Evolutionary conservation across 2,113 vertebrate genomes (phyloP), one percentile per base, ranked within the genome.

Genomic region (Lichenostomus cassidix): DNA sequence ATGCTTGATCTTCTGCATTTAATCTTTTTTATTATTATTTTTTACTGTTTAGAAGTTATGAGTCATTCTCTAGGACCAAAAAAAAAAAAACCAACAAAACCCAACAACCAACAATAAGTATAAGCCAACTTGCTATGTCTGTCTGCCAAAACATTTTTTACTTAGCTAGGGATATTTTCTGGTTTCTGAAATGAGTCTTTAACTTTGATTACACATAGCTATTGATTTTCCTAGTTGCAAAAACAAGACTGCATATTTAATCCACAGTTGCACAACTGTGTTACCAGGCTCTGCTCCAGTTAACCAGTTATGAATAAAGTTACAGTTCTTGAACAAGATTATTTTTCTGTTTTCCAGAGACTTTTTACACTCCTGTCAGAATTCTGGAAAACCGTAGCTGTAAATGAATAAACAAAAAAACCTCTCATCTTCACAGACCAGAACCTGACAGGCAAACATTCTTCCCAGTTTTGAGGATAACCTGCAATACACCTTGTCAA

Each of bases 21-120:
- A 87, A 96, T 94, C 47, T 31, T 89, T 92, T 87, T 86, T 64
- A 24, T 79, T 59, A 77, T 83, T 80, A 39, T 92, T 93, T 91
- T 97, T 91, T 90, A 94, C 95, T 89, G 92, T 96, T 97, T 93
- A 96, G 95, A 95, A 98, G 82, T 87, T 91, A 83, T 94, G 96
- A 97, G 90, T 98, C 97, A 97, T 75, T 91, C 87, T 92, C 90
- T 67, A 89, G 39, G 79, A 83, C 39, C 65, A 74, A 96, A 74
- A 77, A 65, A 62, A 31, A 64, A 18, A 9, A 14, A 9, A 56
- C 19, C 19, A 24, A 11, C 23, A 49, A 49, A 24, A 24, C 39
- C 39, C 39, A 50, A 52, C 41, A 7, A 35, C 12, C 63, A 95
- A 95, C 95, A 95, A 73, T 93, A 96, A 96, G 78, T 50, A 31